phyloP scores from a whole-genome alignment of 30 jellyfish, hydroid and myxozoan species.

The Mastigias papua region DNA sequence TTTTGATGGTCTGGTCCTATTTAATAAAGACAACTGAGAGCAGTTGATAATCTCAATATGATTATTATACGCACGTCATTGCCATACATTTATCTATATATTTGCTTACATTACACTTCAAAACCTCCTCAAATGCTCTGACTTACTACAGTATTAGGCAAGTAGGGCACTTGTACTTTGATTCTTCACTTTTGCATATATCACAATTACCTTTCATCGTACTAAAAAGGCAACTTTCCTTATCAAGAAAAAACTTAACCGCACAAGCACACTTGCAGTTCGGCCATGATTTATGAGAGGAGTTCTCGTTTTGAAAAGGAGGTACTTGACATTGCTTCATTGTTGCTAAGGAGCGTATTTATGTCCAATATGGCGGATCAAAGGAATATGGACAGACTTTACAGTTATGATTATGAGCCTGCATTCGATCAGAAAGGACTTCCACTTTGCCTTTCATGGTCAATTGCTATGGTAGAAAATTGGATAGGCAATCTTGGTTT shows the following conservation, averaged over 20 bases:
- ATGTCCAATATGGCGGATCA: slow-evolving; percentile 39
- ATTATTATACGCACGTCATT: no score
- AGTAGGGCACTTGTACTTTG: slow-evolving; percentile 54
- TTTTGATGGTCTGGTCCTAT: no score
- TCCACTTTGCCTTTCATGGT: slow-evolving; percentile 87
- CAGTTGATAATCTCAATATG: no score
- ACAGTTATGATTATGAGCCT: slow-evolving; percentile 62
- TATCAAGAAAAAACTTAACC: no score
- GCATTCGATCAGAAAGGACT: slow-evolving; percentile 84
- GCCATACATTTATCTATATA: no score
- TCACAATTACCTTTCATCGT: slow-evolving; percentile 56
- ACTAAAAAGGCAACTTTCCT: neutral
- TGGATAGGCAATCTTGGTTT: slow-evolving; percentile 81
- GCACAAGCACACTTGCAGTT: no score
- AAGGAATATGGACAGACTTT: neutral
- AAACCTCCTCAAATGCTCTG: neutral
- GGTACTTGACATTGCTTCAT: no score
- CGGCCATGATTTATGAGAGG: no score
- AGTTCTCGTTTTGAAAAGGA: neutral
- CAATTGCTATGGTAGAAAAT: slow-evolving; percentile 69
- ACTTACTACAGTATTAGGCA: slow-evolving; percentile 55
- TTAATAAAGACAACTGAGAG: no score
- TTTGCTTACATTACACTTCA: no score
- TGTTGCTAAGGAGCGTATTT: slow-evolving; percentile 2
- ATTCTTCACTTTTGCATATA: slow-evolving; percentile 20